Evolutionary conservation across 2,113 vertebrate species (phyloP).

Genomic region (Pseudorectes ferrugineus): DNA sequence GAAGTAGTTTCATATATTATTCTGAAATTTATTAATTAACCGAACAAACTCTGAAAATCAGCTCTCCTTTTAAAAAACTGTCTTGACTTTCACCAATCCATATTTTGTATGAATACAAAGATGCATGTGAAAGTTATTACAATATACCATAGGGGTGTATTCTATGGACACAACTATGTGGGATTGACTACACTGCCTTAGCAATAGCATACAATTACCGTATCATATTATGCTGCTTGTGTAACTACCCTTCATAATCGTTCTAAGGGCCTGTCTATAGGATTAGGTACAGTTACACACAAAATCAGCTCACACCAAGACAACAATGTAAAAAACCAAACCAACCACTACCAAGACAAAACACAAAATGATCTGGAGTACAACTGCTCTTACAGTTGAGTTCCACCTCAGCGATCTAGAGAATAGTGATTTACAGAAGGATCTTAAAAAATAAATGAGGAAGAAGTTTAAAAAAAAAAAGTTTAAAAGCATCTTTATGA

Average conservation of each 20-base stretch:
- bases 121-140: accelerated
- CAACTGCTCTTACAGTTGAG: not conserved
- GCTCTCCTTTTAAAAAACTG: not conserved
- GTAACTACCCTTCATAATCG: not conserved
- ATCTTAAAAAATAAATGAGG: not conserved
- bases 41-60: not conserved
- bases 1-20: not conserved
- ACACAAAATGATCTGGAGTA: not conserved
- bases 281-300: not conserved
- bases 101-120: not conserved
- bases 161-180: not conserved
- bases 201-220: not conserved
- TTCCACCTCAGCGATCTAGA: not conserved
- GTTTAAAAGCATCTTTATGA: not conserved
- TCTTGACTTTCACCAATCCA: not conserved
- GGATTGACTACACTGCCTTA: not conserved
- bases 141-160: not conserved
- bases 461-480: too few relatives aligned
- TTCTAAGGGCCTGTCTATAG: not conserved
- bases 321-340: not conserved
- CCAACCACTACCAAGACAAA: not conserved
- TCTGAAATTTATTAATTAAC: not conserved
- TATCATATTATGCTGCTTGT: not conserved
- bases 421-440: not conserved
- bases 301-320: not conserved